Percentiles rank a stretch among this genome's conserved stretches.
Evolutionary conservation across 2,113 vertebrate genomes (phyloP).

Genomic region (Odocoileus virginianus): DNA sequence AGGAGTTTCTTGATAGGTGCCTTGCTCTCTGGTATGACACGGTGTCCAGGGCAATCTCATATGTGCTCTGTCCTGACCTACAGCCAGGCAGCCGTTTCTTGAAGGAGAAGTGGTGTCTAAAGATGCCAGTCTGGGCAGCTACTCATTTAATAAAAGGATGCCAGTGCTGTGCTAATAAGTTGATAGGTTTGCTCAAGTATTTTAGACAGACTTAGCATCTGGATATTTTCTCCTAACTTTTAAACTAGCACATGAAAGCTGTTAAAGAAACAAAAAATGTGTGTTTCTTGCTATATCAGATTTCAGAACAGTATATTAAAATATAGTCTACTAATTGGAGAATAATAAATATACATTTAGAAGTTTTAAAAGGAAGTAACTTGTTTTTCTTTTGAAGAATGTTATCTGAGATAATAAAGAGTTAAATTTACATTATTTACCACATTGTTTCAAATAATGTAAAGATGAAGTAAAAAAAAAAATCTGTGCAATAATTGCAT

Average conservation of each 20-base stretch:
- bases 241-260: not conserved
- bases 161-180: rapidly evolving
- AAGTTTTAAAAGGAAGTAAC: not conserved
- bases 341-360: not conserved
- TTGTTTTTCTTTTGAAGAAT: slow-evolving; percentile 1
- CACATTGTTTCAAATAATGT: not conserved
- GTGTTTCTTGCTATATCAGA: not conserved
- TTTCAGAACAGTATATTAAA: not conserved
- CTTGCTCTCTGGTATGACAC: not conserved
- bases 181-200: not conserved
- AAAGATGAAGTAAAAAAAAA: not conserved
- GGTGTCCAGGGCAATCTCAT: not conserved
- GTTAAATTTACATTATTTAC: not conserved
- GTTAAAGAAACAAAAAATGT: not conserved
- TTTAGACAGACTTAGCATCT: not conserved
- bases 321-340: not conserved
- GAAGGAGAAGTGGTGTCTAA: not conserved
- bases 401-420: not conserved
- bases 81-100: not conserved
- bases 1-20: too few relatives aligned
- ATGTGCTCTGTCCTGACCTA: rapidly evolving
- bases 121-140: not conserved
- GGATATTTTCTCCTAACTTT: not conserved
- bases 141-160: not conserved
- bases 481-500: not conserved